phyloP scores from a whole-genome alignment of 2,797 vertebrate genomes.

The Eulemur albifrons region DNA sequence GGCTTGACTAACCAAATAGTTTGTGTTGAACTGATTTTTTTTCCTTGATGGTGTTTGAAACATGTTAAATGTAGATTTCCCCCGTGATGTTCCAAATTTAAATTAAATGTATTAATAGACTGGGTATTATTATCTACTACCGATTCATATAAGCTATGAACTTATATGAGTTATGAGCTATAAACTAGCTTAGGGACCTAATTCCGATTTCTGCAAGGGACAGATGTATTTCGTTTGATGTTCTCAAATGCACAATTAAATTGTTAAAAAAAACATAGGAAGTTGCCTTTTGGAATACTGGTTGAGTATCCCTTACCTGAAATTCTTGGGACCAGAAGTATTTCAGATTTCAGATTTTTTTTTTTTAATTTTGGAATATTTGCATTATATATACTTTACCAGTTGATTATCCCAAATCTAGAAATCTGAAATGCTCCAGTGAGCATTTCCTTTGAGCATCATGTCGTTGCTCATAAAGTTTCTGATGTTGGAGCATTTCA shows the following conservation, averaged over 20 bases:
- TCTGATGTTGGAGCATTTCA: neutral
- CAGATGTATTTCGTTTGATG: slow-evolving; percentile 18
- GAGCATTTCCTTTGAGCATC: neutral
- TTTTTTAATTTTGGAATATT: neutral
- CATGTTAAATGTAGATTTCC: neutral
- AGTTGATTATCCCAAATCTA: neutral
- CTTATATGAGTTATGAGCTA: neutral
- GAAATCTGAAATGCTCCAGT: neutral
- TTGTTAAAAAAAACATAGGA: neutral
- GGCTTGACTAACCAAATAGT: neutral
- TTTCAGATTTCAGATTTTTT: neutral
- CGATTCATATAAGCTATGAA: neutral
- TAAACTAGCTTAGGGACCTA: neutral
- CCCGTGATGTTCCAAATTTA: neutral
- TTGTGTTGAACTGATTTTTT: neutral
- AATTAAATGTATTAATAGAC: neutral
- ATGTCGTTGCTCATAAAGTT: neutral
- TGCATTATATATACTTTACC: neutral
- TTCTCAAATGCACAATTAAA: neutral
- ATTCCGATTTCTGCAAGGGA: neutral
- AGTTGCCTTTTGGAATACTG: neutral
- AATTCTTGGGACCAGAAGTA: neutral
- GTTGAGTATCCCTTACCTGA: neutral
- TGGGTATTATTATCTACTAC: neutral
- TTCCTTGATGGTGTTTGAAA: neutral